Evolutionary conservation across 2,113 vertebrate species (phyloP).

Genomic region (Notothenia coriiceps): DNA sequence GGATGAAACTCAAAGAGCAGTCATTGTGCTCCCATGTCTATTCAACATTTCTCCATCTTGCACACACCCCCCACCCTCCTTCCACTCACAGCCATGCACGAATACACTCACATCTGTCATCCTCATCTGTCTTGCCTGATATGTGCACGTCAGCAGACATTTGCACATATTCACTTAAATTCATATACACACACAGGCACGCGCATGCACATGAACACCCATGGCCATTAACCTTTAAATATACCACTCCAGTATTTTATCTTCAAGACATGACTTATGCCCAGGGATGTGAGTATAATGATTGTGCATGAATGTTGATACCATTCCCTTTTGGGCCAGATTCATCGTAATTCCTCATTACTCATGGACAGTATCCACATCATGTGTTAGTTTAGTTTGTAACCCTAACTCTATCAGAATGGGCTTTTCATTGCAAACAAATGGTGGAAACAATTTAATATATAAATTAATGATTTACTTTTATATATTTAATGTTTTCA

Average conservation of each 20-base stretch:
- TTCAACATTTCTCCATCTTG: constrained; percentile 78
- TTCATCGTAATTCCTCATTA: constrained; percentile 19
- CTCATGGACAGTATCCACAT: neutral
- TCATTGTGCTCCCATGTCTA: constrained; percentile 78
- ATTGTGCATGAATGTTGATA: constrained; percentile 50
- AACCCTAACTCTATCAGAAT: neutral
- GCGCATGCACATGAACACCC: constrained; percentile 36
- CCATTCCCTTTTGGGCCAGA: constrained; percentile 1
- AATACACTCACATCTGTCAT: constrained; percentile 77
- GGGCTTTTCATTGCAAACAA: neutral
- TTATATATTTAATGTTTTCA: neutral
- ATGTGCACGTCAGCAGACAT: constrained; percentile 68
- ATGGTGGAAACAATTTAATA: neutral
- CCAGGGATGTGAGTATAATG: constrained; percentile 43
- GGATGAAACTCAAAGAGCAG: constrained; percentile 93
- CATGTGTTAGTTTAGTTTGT: constrained; percentile 10
- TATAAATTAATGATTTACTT: neutral
- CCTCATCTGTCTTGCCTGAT: constrained; percentile 72
- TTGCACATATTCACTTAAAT: constrained; percentile 61
- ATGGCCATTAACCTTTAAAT: constrained; percentile 72
- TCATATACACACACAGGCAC: constrained; percentile 30
- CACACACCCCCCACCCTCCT: constrained; percentile 40
- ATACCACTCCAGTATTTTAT: constrained; percentile 58
- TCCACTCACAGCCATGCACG: constrained; percentile 53
- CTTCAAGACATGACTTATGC: constrained; percentile 51